Evolutionary conservation across 2,113 vertebrate species (phyloP).

Genomic region (Rhinopomastus cyanomelas): DNA sequence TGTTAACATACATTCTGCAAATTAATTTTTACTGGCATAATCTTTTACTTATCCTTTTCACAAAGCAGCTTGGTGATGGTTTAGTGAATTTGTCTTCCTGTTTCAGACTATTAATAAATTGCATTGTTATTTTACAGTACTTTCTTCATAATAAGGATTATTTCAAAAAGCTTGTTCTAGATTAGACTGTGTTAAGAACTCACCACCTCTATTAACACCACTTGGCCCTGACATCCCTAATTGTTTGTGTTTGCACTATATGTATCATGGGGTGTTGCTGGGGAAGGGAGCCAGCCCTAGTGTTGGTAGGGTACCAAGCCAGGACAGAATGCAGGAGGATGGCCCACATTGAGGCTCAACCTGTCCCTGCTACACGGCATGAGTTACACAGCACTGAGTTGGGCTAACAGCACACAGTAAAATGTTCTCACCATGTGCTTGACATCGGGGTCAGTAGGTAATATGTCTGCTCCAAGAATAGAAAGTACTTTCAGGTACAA

Average conservation of each 20-base stretch:
- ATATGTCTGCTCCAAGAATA: background rate
- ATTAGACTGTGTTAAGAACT: background rate
- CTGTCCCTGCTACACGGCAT: background rate
- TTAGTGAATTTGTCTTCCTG: background rate
- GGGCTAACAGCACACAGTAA: background rate
- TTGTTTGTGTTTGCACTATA: background rate
- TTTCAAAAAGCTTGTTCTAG: background rate
- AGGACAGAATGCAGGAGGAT: background rate
- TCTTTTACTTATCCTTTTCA: background rate
- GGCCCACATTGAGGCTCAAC: background rate
- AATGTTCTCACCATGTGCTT: background rate
- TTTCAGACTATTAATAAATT: background rate
- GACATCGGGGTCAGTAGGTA: background rate
- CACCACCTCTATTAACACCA: background rate
- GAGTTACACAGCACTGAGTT: background rate
- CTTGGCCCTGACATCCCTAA: background rate
- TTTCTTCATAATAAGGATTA: background rate
- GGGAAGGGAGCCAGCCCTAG: background rate
- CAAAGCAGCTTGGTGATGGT: background rate
- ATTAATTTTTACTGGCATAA: background rate
- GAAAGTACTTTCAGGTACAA: background rate
- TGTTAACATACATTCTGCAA: background rate
- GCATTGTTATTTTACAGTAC: background rate
- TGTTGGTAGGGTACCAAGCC: rapidly evolving
- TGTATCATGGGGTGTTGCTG: background rate